Conservation (phyloP, 2,888 invertebrate genomes). For the Nomada lathburiana region DNA sequence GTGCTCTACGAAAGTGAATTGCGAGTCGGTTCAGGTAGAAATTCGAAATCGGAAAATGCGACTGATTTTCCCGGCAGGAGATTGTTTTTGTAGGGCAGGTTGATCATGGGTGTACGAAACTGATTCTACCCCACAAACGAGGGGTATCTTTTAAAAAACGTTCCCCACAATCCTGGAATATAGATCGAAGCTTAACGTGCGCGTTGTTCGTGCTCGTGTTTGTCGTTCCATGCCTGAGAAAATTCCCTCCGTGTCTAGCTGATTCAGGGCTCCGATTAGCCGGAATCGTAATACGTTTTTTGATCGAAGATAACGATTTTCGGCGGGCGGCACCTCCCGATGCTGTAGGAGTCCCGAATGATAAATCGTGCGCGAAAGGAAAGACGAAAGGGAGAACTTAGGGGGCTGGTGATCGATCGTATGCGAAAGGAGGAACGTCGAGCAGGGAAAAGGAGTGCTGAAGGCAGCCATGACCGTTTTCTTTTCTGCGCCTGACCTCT, state of each 20-base stretch:
- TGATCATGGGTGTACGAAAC: too few relatives aligned
- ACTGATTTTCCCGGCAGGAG: too few relatives aligned
- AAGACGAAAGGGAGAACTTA: conserved; percentile 38
- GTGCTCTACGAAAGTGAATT: conserved; percentile 19
- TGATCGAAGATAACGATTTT: conserved; percentile 43
- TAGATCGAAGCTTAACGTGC: too few relatives aligned
- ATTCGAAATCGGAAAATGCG: neutral
- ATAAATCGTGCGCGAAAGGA: conserved; percentile 59
- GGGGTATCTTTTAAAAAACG: too few relatives aligned
- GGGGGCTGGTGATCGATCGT: conserved; percentile 44
- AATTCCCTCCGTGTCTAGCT: conserved; percentile 1
- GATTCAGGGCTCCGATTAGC: conserved; percentile 29
- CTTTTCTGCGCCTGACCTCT: conserved; percentile 67
- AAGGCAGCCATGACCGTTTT: conserved; percentile 64
- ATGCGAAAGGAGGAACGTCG: conserved; percentile 23
- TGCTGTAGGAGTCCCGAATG: conserved; percentile 31
- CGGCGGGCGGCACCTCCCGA: neutral
- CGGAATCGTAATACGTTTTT: conserved; percentile 22
- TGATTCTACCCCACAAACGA: too few relatives aligned
- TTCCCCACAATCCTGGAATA: too few relatives aligned
- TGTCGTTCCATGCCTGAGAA: conserved; percentile 16
- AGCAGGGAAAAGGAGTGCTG: conserved; percentile 32
- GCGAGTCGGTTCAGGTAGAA: conserved; percentile 49
- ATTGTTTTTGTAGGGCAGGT: too few relatives aligned
- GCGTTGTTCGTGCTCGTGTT: too few relatives aligned